Base-by-base conservation (phyloP, 2,888 invertebrate genomes). In the Fragum sueziense region DNA sequence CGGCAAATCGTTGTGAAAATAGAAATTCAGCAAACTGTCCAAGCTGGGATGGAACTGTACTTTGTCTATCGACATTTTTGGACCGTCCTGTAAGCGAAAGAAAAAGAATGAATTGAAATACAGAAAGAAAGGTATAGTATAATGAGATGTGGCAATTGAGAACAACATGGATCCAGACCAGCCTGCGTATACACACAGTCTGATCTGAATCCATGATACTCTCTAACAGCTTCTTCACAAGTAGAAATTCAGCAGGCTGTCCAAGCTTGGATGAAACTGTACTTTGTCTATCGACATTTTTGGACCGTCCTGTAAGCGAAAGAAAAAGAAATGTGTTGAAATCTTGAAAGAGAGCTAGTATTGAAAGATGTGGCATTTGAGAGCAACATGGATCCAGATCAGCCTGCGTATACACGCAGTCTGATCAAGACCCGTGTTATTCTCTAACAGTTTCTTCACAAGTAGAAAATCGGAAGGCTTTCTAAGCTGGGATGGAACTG, bases 1-100 rank as follows among this genome's bases (percentile, higher is more conserved):
- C 3, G 81, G 81, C 9, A 81, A 62, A 62, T 75, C 34, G 37
- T 81, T 71, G 29, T 77, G 75, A 34, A 73, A 47, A 29, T 81
- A 81, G 34, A 37, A 70, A 17, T 67, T 51, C 59, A 81, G 17
- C 69, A 81, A 47, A 9, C 54, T 59, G 41, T 75, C 57, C 11
- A 72, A 22, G 11, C 25, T 54, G 2, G 77, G 77, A 31, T 75
- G 75, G 27, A 41, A 69, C 17, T 69, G 47, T n/a, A 37, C 52
- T 25, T 68, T 72, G 52, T 77, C 74, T n/a, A 81, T 47, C 1
- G 81, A 62, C 20, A 78, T 59, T n/a, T 75, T 59, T 7, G 54
- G 33, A 11, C 34, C 14, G 1, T 68, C 57, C 81, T 52, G 61
- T 14, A 47, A 47, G n/a, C n/a, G 7, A 47, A 47, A 2, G n/a